These are phyloP conservation scores for Sebastes fasciatus DNA, from an alignment of 2,113 vertebrate genomes.

Conservation along the genomic window DNA sequence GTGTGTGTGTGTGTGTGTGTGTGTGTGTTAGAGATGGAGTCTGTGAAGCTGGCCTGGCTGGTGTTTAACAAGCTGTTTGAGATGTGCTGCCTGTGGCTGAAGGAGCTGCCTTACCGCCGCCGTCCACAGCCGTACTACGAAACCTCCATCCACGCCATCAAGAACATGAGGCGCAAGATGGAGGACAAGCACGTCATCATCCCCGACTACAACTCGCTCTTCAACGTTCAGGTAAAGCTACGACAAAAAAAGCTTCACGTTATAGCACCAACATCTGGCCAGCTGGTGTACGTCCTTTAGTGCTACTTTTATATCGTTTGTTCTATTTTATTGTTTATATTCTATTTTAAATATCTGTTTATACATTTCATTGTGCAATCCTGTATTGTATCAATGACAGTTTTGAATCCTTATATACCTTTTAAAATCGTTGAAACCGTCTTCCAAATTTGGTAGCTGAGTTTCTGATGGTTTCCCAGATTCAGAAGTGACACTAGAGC, in stretches of 20 bases:
- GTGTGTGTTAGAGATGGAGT: constrained; percentile 89
- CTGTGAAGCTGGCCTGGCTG: constrained; percentile 91
- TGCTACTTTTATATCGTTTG: background rate
- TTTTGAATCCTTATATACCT: too few relatives aligned
- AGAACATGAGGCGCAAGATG: constrained; percentile 99
- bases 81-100: constrained; percentile 93
- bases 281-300: background rate
- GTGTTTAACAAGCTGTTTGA: constrained; percentile 94
- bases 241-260: background rate
- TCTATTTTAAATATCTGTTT: too few relatives aligned
- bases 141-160: constrained; percentile 99
- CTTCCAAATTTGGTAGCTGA: too few relatives aligned
- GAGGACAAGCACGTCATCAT: constrained; percentile 99
- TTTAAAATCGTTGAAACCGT: too few relatives aligned
- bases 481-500: too few relatives aligned
- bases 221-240: constrained; percentile 85
- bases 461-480: too few relatives aligned
- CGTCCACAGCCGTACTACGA: constrained; percentile 95
- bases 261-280: background rate
- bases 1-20: constrained; percentile 40
- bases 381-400: too few relatives aligned
- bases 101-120: constrained; percentile 91
- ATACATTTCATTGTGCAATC: too few relatives aligned
- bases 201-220: constrained; percentile 97
- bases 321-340: too few relatives aligned